Base-by-base conservation (phyloP, 2,888 invertebrate species). In the Hyposoter didymator region DNA sequence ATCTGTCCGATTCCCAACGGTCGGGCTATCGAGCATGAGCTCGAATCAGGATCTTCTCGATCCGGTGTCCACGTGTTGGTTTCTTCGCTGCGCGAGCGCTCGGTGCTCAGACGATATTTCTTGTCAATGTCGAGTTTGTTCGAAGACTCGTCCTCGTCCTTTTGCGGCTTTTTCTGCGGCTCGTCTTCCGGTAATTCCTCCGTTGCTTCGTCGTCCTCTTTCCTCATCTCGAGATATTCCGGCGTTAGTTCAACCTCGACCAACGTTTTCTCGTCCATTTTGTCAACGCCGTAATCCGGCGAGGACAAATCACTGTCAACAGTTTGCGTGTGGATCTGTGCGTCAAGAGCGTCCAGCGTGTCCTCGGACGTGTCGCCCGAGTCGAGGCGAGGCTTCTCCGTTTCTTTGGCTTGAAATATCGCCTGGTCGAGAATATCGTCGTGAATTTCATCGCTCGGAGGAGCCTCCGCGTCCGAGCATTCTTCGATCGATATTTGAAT, bases 41-140 rank as follows among this genome's bases (percentile, higher is more conserved):
- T 95, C 85, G 95, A 95, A 75, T 95, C 95, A 0, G 94, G 94
- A 69, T 95, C 94, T 78, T 94, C 94, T 28, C 93, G 91, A 78
- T 95, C 95, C 14, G 95, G 94, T 0, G 97, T 97, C 97, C 97
- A 97, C 0, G 97, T 97, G 47, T 96, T 96, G 0, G 96, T 96
- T 90, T 97, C 97, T 2, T 97, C 97, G 90, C 97, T 97, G 88
- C 96, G 95, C 0, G 97, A 97, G 84, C 97, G 96, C 91, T 97
- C 97, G 0, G 96, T 96, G 88, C 96, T 97, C 35, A 96, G 93
- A 90, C 97, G 96, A 4, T 96, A 93, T 87, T 94, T 94, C 80
- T 90, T 93, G 47, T 94, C 93, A 4, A 91, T 87, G 35, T 90
- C 89, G 7, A 93, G 83, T 45, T 88, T 90, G 84, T 91, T 91